phyloP scores from a whole-genome alignment of 1,140 invertebrate genomes.

The Yoshiicerus persimilis region DNA sequence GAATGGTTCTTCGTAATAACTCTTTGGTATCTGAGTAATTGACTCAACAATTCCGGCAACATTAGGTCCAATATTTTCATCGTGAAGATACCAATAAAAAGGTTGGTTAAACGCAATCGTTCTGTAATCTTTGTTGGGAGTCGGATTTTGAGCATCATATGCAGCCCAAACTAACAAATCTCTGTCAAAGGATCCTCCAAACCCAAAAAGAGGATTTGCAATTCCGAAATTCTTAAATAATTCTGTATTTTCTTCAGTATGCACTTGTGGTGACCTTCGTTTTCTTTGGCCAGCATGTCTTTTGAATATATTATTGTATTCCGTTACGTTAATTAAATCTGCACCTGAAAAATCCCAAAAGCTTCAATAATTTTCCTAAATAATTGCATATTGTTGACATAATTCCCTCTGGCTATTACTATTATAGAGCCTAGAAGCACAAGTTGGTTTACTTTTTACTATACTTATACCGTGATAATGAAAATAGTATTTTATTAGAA shows the following conservation, averaged over 20 bases:
- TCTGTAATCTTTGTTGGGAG: not conserved
- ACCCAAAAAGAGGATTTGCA: not conserved
- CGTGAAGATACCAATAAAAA: conserved; percentile 1
- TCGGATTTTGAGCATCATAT: not conserved
- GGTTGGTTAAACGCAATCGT: not conserved
- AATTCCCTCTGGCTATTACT: not conserved
- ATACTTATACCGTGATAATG: not conserved
- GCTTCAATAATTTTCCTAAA: not conserved
- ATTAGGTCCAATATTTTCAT: not conserved
- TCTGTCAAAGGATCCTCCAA: not conserved
- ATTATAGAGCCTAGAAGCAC: not conserved
- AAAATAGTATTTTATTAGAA: not conserved
- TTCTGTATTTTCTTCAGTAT: not conserved
- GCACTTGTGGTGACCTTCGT: not conserved
- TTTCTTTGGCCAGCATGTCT: not conserved
- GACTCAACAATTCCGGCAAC: not conserved
- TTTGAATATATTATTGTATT: not conserved
- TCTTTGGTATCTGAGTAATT: not conserved
- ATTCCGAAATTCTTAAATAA: not conserved
- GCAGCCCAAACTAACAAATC: not conserved
- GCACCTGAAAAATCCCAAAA: not conserved
- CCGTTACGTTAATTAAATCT: not conserved
- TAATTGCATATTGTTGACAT: not conserved
- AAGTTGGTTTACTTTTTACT: not conserved
- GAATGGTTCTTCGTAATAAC: not conserved